Evolutionary conservation across 1,140 invertebrate genomes (phyloP).

Genomic region (Heliconius himera): DNA sequence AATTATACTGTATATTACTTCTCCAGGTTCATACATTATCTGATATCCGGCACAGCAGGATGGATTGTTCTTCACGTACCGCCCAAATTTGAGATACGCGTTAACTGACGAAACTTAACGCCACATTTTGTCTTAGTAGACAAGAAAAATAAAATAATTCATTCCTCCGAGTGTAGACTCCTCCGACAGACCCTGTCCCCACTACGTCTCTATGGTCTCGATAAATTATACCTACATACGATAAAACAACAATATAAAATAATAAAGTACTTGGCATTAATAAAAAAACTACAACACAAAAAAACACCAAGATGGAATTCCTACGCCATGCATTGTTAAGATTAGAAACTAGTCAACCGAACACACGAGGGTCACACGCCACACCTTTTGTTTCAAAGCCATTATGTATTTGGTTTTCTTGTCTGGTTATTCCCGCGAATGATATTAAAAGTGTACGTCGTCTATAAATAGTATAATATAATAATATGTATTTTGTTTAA

Average conservation of each 20-base stretch:
- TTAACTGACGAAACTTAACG: too few relatives aligned
- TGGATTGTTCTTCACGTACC: too few relatives aligned
- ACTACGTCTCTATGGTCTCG: too few relatives aligned
- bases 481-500: not conserved
- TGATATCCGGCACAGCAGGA: too few relatives aligned
- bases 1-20: too few relatives aligned
- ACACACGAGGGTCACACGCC: constrained; percentile 47
- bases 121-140: too few relatives aligned
- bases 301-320: constrained; percentile 39
- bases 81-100: too few relatives aligned
- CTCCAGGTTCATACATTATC: too few relatives aligned
- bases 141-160: too few relatives aligned
- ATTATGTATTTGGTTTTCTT: constrained; percentile 43
- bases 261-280: not conserved
- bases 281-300: not conserved
- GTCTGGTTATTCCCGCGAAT: constrained; percentile 37
- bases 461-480: not conserved
- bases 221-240: too few relatives aligned
- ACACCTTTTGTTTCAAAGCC: constrained; percentile 47
- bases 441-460: constrained; percentile 27
- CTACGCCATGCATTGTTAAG: constrained; percentile 43
- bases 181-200: too few relatives aligned
- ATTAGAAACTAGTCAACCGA: constrained; percentile 48
- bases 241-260: not conserved
- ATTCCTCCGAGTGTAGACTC: too few relatives aligned